Base-by-base conservation (phyloP, 2,113 vertebrate species). In the Gymnobelideus leadbeateri region DNA sequence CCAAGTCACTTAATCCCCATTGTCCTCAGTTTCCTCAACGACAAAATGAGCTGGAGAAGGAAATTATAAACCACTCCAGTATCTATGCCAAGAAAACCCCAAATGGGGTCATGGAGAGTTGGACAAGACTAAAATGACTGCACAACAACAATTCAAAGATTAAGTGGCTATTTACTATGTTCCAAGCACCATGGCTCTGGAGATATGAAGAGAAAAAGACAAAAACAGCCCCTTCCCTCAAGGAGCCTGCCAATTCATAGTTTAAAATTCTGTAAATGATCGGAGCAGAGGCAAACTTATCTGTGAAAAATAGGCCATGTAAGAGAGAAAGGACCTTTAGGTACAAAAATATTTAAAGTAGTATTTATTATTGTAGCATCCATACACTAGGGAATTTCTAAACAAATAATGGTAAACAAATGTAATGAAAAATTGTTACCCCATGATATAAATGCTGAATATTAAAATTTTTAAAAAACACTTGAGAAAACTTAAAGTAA, bases 301-400 rank as follows among this genome's bases (percentile, higher is more conserved):
- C 16, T 50, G 91, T 52, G 16, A 55, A 92, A 93, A n/a, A n/a
- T n/a, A n/a, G 37, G n/a, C 61, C 37, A 94, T 91, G 31, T 77
- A 14, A 95, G 91, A 91, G 43, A 46, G 50, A 53, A 92, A 93
- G 91, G 21, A 89, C 21, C 10, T 84, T 53, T 92, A 68, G 19
- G 12, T 19, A 93, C 61, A 94, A 51, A 92, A 28, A 95, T 93
- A 47, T 92, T 91, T 47, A 94, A 43, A 4, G 51, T 12, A 51
- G 89, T 89, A 89, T 43, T 96, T 93, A 24, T 49, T 68, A 61
- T 1, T 92, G 28, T 8, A 92, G 89, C 68, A 47, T 89, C 47
- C 51, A 95, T 46, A 89, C 91, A 53, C 28, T 94, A 96, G 94
- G 46, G 31, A 54, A n/a, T 84, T 21, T 16, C 77, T 94, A 54